These are phyloP conservation scores for Himalopsyche kuldschensis DNA, from an alignment of 2,888 invertebrate species.

Conservation along the genomic window DNA sequence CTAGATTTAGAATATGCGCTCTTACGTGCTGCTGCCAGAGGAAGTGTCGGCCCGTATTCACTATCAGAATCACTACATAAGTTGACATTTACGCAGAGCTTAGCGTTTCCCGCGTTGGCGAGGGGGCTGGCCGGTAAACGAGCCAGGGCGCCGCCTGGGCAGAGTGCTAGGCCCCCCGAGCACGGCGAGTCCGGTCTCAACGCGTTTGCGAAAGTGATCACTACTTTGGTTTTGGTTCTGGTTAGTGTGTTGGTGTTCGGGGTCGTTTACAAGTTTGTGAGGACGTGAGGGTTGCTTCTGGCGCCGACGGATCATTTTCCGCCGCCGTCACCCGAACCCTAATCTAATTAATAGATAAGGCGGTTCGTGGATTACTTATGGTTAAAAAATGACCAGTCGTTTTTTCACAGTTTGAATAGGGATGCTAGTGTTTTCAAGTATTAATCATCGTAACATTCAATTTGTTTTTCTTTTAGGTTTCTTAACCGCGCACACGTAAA, in stretches of 20 bases:
- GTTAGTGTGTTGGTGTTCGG: slow-evolving; percentile 73
- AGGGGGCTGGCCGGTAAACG: slow-evolving; percentile 68
- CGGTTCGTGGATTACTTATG: background rate
- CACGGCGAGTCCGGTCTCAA: slow-evolving; percentile 68
- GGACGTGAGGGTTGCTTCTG: slow-evolving; percentile 77
- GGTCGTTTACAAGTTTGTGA: slow-evolving; percentile 72
- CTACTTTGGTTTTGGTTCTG: slow-evolving; percentile 68
- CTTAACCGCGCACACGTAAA: no score
- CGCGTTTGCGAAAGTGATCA: slow-evolving; percentile 71
- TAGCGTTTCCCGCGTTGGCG: slow-evolving; percentile 72
- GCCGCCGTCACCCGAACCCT: slow-evolving; percentile 21
- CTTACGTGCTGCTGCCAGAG: slow-evolving; percentile 68
- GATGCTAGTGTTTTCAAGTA: background rate
- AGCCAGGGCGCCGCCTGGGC: slow-evolving; percentile 51
- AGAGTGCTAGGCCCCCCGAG: slow-evolving; percentile 58
- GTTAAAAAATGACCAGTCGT: background rate
- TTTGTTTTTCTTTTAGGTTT: no score
- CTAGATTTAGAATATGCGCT: slow-evolving; percentile 72
- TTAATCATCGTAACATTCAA: background rate
- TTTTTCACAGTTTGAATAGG: background rate
- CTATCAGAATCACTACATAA: slow-evolving; percentile 72
- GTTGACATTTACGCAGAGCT: slow-evolving; percentile 72
- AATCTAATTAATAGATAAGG: background rate
- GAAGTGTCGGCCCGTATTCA: slow-evolving; percentile 72
- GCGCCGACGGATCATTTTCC: slow-evolving; percentile 53